A percentile compares a stretch with the other conserved stretches of the same genome.
These are phyloP conservation scores for Shargacucullia verbasci DNA, from an alignment of 2,888 invertebrate genomes.

Conservation along the genomic window DNA sequence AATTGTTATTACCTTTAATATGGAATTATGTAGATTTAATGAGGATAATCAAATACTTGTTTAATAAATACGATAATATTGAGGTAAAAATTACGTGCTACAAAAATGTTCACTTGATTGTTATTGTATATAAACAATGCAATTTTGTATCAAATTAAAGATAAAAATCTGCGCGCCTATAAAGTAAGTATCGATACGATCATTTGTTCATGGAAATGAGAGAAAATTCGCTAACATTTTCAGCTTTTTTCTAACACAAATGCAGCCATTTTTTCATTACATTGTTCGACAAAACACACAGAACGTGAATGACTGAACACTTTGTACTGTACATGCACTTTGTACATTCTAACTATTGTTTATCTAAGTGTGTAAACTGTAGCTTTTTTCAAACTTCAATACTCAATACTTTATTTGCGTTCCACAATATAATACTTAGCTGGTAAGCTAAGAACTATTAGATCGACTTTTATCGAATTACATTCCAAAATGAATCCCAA, in stretches of 20 bases:
- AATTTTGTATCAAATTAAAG: slow-evolving; percentile 3
- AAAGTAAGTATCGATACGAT: slow-evolving; percentile 9
- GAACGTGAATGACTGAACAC: not conserved
- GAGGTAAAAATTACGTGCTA: not conserved
- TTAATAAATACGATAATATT: too few relatives aligned
- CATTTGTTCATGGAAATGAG: slow-evolving; percentile 26
- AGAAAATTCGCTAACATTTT: slow-evolving; percentile 16
- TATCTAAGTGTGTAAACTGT: not conserved
- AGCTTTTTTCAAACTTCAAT: too few relatives aligned
- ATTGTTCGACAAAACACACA: slow-evolving; percentile 13
- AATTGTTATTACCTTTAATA: too few relatives aligned
- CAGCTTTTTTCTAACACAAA: slow-evolving; percentile 15
- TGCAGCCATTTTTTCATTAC: slow-evolving; percentile 7
- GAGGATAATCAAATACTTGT: too few relatives aligned
- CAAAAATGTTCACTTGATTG: not conserved
- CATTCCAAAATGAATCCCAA: too few relatives aligned
- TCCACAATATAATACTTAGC: too few relatives aligned
- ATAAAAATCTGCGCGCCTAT: slow-evolving; percentile 3
- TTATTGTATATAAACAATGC: slow-evolving; percentile 2
- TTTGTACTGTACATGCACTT: not conserved
- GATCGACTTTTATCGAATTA: too few relatives aligned
- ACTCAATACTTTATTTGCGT: too few relatives aligned
- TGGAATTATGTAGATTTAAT: too few relatives aligned
- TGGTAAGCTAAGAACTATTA: too few relatives aligned
- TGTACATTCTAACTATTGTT: not conserved